Evolutionary conservation across 2,113 vertebrate genomes (phyloP).

Genomic region (Octodon degus): DNA sequence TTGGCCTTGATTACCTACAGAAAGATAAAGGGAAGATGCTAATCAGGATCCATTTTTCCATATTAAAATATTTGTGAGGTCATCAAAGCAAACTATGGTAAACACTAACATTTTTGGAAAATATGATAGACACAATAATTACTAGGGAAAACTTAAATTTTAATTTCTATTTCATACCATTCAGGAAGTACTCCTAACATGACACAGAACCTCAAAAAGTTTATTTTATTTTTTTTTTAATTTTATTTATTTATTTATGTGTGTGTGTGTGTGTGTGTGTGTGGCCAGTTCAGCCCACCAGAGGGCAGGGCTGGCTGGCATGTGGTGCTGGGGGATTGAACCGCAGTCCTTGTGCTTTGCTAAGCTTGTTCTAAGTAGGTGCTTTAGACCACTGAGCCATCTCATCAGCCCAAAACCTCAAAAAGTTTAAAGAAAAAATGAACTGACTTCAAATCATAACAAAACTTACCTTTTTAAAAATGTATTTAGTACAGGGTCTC

Average conservation of each 20-base stretch:
- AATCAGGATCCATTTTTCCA: background rate
- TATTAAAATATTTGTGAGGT: conserved; percentile 13
- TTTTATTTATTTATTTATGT: too few relatives aligned
- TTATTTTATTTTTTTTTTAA: too few relatives aligned
- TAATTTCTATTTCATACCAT: background rate
- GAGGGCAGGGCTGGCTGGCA: too few relatives aligned
- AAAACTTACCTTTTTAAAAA: background rate
- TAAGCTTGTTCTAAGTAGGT: too few relatives aligned
- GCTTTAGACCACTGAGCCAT: too few relatives aligned
- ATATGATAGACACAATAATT: background rate
- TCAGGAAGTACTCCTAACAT: conserved; percentile 27
- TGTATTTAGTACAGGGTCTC: too few relatives aligned
- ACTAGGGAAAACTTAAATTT: background rate
- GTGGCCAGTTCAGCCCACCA: too few relatives aligned
- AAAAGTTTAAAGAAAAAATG: background rate
- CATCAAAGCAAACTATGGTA: conserved; percentile 32
- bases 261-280: too few relatives aligned
- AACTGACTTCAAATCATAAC: conserved; percentile 3
- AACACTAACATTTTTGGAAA: conserved; percentile 1
- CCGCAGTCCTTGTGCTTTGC: too few relatives aligned
- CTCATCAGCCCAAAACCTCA: too few relatives aligned
- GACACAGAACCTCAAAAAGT: background rate
- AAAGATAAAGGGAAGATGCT: background rate
- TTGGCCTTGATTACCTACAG: background rate
- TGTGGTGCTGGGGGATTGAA: too few relatives aligned